Conservation (phyloP, 2,113 vertebrate species). For the Actenoides hombroni region DNA sequence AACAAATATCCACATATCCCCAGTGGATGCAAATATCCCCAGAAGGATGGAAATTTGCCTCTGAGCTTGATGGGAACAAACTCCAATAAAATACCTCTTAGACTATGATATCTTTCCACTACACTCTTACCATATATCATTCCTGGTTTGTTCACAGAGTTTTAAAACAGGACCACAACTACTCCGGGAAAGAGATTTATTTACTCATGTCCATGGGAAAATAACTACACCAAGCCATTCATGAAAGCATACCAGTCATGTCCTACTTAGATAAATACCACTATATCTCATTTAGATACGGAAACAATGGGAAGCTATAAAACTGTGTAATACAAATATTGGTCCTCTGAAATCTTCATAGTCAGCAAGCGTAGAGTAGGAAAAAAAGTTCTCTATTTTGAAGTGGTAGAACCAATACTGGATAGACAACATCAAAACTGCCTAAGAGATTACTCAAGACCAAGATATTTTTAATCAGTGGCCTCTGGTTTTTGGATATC, state of each 20-base stretch:
- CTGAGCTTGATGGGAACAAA: neutral
- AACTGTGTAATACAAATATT: conserved; percentile 69
- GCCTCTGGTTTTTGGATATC: conserved; percentile 8
- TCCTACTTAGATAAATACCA: conserved; percentile 28
- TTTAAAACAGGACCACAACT: conserved; percentile 67
- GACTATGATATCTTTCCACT: neutral
- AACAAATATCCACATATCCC: neutral
- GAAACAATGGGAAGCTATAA: conserved; percentile 66
- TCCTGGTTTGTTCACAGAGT: conserved; percentile 43
- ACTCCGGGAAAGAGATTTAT: conserved; percentile 70
- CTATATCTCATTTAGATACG: conserved; percentile 8
- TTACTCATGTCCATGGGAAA: conserved; percentile 55
- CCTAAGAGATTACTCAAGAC: neutral
- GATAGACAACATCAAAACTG: neutral
- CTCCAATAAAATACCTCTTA: neutral
- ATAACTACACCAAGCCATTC: conserved; percentile 58
- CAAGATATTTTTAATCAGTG: neutral
- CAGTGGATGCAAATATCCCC: neutral
- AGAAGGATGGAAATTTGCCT: neutral
- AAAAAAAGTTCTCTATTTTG: conserved; percentile 56
- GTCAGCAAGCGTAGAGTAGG: conserved; percentile 53
- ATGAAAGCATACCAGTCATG: conserved; percentile 47
- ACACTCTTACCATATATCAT: neutral
- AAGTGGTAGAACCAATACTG: conserved; percentile 41
- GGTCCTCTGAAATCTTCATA: conserved; percentile 71